Percentiles rank a stretch among this genome's conserved stretches.
These are phyloP conservation scores for Microplitis mediator DNA, from an alignment of 1,140 invertebrate genomes.

Conservation along the genomic window DNA sequence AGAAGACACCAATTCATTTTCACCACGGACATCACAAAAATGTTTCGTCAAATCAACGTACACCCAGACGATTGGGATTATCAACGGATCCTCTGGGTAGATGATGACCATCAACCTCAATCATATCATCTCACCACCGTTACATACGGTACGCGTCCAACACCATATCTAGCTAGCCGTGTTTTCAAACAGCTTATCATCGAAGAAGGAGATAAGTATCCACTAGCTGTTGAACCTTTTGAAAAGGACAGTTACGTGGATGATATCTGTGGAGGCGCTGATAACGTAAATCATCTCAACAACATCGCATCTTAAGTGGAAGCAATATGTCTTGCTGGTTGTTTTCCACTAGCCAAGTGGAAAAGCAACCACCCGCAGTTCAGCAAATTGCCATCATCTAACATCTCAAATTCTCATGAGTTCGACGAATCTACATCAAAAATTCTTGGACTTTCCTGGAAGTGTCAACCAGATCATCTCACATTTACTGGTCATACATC, in stretches of 20 bases:
- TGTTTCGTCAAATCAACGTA: slow-evolving; percentile 33
- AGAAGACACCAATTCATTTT: background rate
- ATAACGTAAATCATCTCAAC: background rate
- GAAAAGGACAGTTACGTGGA: slow-evolving; percentile 17
- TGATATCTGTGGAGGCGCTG: slow-evolving; percentile 25
- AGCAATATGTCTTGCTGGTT: background rate
- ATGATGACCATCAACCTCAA: background rate
- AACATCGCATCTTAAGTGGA: background rate
- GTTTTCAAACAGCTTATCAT: too few species aligned
- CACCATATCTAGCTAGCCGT: background rate
- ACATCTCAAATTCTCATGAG: background rate
- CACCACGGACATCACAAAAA: slow-evolving; percentile 27
- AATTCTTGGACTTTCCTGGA: slow-evolving; percentile 4
- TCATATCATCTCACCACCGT: slow-evolving; percentile 2
- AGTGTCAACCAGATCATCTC: background rate
- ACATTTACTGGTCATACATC: background rate
- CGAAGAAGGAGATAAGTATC: too few species aligned
- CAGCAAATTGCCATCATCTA: background rate
- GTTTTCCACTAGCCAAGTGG: slow-evolving; percentile 15
- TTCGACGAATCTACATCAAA: background rate
- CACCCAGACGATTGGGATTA: slow-evolving; percentile 27
- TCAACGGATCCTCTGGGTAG: slow-evolving; percentile 48
- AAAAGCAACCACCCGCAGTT: background rate
- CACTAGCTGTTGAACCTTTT: background rate
- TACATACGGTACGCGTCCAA: background rate